Evolutionary conservation across 2,113 vertebrate genomes (phyloP), one percentile per base, ranked within the genome.

Genomic region (Pungitius pungitius): DNA sequence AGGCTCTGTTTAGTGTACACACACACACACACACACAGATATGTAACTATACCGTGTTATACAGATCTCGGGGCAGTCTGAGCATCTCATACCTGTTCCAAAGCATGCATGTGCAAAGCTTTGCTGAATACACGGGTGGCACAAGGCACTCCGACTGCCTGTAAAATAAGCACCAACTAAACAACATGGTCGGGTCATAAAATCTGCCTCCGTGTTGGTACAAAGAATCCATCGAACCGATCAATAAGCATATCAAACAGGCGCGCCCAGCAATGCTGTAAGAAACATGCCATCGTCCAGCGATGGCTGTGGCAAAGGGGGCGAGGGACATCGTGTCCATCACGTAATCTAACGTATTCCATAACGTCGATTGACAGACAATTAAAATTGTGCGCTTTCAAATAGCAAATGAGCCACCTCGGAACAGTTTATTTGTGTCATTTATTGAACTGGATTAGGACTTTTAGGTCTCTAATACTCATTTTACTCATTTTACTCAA

Each of bases 1-100:
- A 8, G 67, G 55, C 59, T 49, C 49, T 42, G 51, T 57, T 80
- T 80, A 47, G 33, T 56, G 20, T 14, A 49, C 56, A 57, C 58
- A 63, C 40, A n/a, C 10, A 22, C 26, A 35, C 10, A 49, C 56
- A 57, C 58, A 63, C 40, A n/a, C 10, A 22, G 33, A 35, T 35
- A 40, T 42, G 27, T 6, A 22, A 14, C 43, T 66, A 24, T 11
- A 11, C 33, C 37, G 14, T 35, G 54, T 58, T 33, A 27, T 39
- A 60, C 58, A 69, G 22, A n/a, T 15, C 57, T 51, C 22, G 18
- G n/a, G 61, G 17, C 26, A 61, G 26, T 39, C 63, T 4, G 57
- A 75, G 26, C 55, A 42, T 49, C 51, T 62, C 20, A 62, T 69
- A 60, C 35, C 12, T 1, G 4, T 47, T 75, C 27, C 42, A 39